phyloP scores from a whole-genome alignment of 2,797 vertebrate species.

The Anabacerthia variegaticeps region DNA sequence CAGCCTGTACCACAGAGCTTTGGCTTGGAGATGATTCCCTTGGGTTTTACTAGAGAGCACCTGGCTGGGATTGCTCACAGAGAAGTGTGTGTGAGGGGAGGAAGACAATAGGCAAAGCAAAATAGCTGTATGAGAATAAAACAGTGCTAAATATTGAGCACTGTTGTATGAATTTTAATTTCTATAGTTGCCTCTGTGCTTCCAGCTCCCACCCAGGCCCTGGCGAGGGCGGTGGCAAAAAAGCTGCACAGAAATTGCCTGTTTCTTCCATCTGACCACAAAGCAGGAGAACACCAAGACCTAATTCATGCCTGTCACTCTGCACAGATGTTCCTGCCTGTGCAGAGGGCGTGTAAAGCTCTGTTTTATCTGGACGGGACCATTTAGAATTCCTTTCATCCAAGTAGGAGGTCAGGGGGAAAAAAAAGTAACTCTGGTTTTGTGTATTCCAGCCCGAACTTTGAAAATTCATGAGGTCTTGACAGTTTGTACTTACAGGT shows the following conservation, averaged over 20 bases:
- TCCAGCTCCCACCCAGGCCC: background rate
- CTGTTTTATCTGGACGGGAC: background rate
- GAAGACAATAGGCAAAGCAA: background rate
- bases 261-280: background rate
- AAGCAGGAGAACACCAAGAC: background rate
- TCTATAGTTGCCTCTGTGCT: background rate
- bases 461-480: background rate
- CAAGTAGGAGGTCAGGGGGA: background rate
- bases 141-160: background rate
- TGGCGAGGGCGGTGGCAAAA: background rate
- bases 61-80: background rate
- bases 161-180: background rate
- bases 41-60: background rate
- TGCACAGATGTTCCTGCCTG: background rate
- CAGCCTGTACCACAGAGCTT: background rate
- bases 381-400: background rate
- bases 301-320: background rate
- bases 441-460: background rate
- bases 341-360: background rate
- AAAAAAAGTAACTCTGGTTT: background rate
- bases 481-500: background rate
- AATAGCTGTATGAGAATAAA: background rate
- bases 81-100: background rate
- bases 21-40: background rate
- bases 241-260: accelerated